phyloP scores from a whole-genome alignment of 2,797 vertebrate species.

The Sebastes melanostomus region DNA sequence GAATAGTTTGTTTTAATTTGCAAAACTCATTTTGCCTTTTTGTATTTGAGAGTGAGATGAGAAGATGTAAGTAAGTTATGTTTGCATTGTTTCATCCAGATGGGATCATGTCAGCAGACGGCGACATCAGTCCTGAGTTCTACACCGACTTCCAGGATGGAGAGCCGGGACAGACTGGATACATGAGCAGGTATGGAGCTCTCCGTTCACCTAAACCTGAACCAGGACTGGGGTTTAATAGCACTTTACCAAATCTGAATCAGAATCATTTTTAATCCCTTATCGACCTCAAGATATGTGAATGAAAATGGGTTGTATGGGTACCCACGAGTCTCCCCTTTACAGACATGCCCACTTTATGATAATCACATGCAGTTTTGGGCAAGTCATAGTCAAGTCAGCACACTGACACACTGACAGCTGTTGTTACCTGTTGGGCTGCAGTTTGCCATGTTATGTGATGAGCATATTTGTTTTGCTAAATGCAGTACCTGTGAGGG shows the following conservation, averaged over 20 bases:
- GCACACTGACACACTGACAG: too few species aligned
- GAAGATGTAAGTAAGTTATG: not conserved
- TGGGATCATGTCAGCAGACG: slow-evolving; percentile 85
- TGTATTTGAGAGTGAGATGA: not conserved
- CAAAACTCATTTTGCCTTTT: not conserved
- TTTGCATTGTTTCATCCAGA: slow-evolving; percentile 72
- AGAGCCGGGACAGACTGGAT: slow-evolving; percentile 81
- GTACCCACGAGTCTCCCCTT: too few species aligned
- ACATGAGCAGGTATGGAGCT: slow-evolving; percentile 82
- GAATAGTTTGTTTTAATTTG: not conserved
- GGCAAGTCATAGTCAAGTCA: too few species aligned
- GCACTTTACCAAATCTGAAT: not conserved
- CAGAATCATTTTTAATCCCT: not conserved
- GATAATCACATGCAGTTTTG: too few species aligned
- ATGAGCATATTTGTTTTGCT: fast-evolving
- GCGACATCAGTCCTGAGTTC: slow-evolving; percentile 87
- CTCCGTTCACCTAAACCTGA: not conserved
- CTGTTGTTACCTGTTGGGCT: too few species aligned
- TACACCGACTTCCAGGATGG: slow-evolving; percentile 88
- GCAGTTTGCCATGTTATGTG: too few species aligned
- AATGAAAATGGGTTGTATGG: too few species aligned
- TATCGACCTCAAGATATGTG: not conserved
- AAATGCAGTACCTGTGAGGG: too few species aligned
- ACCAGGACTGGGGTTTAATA: too few species aligned
- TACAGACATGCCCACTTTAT: too few species aligned